These are phyloP conservation scores for Melanostigma gelatinosum DNA, from an alignment of 2,113 vertebrate genomes.

Conservation along the genomic window DNA sequence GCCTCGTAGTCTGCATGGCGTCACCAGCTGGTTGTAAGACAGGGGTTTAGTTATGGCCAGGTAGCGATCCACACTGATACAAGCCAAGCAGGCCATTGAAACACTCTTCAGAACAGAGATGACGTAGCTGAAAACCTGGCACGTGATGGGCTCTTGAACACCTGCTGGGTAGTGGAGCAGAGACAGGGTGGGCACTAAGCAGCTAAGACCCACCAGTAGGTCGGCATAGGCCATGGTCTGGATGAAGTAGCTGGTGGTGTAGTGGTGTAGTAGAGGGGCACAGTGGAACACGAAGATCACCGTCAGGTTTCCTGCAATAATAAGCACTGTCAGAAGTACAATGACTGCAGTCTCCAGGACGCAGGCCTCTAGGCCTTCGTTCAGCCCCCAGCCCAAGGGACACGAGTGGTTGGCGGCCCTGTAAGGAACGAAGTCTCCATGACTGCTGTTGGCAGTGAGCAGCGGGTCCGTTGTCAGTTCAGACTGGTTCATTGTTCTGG, in stretches of 20 bases:
- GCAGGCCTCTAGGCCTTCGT: slow-evolving; percentile 89
- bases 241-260: slow-evolving; percentile 98
- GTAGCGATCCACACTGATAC: slow-evolving; percentile 97
- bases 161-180: slow-evolving; percentile 94
- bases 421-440: slow-evolving; percentile 77
- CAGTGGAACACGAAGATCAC: slow-evolving; percentile 99
- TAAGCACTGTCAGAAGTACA: slow-evolving; percentile 94
- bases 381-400: slow-evolving; percentile 93
- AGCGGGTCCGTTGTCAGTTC: slow-evolving; percentile 77
- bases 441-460: slow-evolving; percentile 86
- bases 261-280: slow-evolving; percentile 95
- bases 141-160: slow-evolving; percentile 94
- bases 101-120: slow-evolving; percentile 99
- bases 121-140: slow-evolving; percentile 96
- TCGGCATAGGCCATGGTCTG: slow-evolving; percentile 99
- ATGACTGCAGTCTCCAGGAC: slow-evolving; percentile 95
- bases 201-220: slow-evolving; percentile 96
- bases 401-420: slow-evolving; percentile 90
- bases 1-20: slow-evolving; percentile 93
- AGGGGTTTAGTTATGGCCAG: slow-evolving; percentile 97
- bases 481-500: slow-evolving; percentile 93
- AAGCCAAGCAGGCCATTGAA: slow-evolving; percentile 97
- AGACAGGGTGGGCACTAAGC: slow-evolving; percentile 95
- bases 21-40: slow-evolving; percentile 98
- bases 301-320: slow-evolving; percentile 95